phyloP scores from a whole-genome alignment of 1,140 invertebrate genomes.

The Drosophila pseudoananassae region DNA sequence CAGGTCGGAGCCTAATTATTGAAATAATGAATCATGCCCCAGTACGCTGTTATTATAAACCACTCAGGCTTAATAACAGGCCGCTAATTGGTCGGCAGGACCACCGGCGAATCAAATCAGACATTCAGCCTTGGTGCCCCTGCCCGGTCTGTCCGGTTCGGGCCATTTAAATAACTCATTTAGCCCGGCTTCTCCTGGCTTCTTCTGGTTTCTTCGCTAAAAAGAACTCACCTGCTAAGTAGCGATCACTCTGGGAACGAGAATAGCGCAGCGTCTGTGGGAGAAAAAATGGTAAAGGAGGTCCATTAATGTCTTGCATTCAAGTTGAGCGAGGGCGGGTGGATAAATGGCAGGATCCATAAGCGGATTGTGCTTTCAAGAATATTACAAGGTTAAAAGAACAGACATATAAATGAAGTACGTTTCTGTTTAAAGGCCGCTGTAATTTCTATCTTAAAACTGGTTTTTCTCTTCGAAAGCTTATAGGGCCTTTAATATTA shows the following conservation, averaged over 20 bases:
- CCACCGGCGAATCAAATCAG: conserved; percentile 72
- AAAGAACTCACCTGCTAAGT: conserved; percentile 85
- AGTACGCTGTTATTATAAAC: conserved; percentile 72
- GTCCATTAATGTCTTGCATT: conserved; percentile 68
- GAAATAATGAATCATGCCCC: conserved; percentile 59
- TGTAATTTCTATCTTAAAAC: no score
- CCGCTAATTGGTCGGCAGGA: conserved; percentile 79
- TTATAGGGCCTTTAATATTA: no score
- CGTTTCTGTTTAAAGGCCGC: conserved; percentile 1
- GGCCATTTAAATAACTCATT: conserved; percentile 82
- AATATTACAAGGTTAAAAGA: conserved; percentile 9
- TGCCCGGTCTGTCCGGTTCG: conserved; percentile 6
- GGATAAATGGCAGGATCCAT: conserved; percentile 11
- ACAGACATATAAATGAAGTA: conserved; percentile 1
- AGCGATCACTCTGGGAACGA: conserved; percentile 85
- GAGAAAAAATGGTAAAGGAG: conserved; percentile 22
- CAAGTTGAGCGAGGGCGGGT: conserved; percentile 45
- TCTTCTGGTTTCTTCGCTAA: conserved; percentile 9
- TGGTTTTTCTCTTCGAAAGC: no score
- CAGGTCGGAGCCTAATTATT: conserved; percentile 55
- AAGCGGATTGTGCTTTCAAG: conserved; percentile 26
- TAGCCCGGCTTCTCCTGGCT: conserved; percentile 35
- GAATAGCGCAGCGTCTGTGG: conserved; percentile 83
- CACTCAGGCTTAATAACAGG: conserved; percentile 79
- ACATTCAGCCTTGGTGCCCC: conserved; percentile 51